These are phyloP conservation scores for Nyctalus aviator DNA, from an alignment of 2,797 vertebrate species.

Conservation along the genomic window DNA sequence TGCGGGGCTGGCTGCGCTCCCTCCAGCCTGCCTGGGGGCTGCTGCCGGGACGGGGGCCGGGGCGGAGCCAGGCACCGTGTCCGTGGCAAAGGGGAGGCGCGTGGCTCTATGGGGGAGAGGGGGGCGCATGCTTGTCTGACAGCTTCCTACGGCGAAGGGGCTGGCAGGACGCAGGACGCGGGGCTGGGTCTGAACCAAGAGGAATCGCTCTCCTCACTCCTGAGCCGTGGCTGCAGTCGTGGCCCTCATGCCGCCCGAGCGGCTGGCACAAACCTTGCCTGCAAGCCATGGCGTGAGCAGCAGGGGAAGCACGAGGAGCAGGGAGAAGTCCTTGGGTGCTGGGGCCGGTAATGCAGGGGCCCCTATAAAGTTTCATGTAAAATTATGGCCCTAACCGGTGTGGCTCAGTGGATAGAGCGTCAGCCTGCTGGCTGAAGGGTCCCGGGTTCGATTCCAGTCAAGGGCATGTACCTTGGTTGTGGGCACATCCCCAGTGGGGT, in stretches of 20 bases:
- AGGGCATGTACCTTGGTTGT: no score
- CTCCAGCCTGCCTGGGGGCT: neutral
- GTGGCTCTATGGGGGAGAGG: neutral
- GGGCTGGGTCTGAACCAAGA: neutral
- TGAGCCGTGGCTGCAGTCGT: accelerated
- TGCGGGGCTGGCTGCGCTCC: slow-evolving; percentile 44
- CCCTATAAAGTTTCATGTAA: no score
- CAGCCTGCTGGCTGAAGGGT: no score
- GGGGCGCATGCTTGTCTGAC: neutral
- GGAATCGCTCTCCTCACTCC: neutral
- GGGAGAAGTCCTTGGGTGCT: no score
- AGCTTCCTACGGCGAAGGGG: neutral
- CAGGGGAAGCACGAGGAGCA: neutral
- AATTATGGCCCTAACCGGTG: no score
- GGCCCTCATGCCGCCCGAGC: neutral
- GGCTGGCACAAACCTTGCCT: neutral
- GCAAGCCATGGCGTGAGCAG: neutral
- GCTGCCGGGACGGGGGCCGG: neutral
- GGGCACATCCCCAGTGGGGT: no score
- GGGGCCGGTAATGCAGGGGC: no score
- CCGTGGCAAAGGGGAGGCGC: neutral
- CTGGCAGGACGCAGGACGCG: neutral
- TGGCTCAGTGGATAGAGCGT: no score
- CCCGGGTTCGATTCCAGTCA: no score
- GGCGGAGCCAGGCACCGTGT: neutral